Conservation (phyloP, 92 coral and sea anemone genomes). For the Porites lobata region DNA sequence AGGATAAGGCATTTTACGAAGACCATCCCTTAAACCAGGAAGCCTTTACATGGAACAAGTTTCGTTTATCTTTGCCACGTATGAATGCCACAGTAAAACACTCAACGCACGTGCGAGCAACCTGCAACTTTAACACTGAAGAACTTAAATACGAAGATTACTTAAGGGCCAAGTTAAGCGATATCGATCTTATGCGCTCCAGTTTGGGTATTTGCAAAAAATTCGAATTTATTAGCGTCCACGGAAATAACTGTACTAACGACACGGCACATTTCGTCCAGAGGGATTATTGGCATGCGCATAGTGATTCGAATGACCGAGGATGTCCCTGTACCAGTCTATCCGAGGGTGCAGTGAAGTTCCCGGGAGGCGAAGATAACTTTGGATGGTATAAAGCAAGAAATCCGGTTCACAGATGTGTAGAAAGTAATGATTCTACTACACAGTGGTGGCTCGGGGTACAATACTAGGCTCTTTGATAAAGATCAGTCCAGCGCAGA, state of each 20-base stretch:
- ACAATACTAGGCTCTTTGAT: background rate
- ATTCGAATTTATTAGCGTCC: conserved; percentile 40
- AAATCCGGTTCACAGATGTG: conserved; percentile 39
- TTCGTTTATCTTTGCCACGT: conserved; percentile 36
- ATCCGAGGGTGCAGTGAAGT: background rate
- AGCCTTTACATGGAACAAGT: conserved; percentile 42
- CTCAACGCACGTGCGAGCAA: conserved; percentile 58
- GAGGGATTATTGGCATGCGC: background rate
- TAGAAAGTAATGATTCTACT: conserved; percentile 24
- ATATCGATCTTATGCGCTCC: conserved; percentile 36
- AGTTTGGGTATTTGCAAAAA: conserved; percentile 16
- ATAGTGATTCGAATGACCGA: conserved; percentile 7
- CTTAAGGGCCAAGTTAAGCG: conserved; percentile 36
- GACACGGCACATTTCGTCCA: conserved; percentile 44
- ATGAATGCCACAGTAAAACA: conserved; percentile 32
- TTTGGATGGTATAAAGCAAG: conserved; percentile 34
- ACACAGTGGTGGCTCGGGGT: conserved; percentile 66
- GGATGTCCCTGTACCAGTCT: background rate
- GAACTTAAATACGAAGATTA: conserved; percentile 57
- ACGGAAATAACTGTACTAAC: conserved; percentile 24
- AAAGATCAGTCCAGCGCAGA: too few relatives aligned
- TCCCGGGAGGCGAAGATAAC: conserved; percentile 24
- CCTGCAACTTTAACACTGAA: conserved; percentile 52
- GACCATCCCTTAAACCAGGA: conserved; percentile 34
- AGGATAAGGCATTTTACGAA: conserved; percentile 1